phyloP scores from a whole-genome alignment of 2,113 vertebrate genomes.

The Lepisosteus osseus region DNA sequence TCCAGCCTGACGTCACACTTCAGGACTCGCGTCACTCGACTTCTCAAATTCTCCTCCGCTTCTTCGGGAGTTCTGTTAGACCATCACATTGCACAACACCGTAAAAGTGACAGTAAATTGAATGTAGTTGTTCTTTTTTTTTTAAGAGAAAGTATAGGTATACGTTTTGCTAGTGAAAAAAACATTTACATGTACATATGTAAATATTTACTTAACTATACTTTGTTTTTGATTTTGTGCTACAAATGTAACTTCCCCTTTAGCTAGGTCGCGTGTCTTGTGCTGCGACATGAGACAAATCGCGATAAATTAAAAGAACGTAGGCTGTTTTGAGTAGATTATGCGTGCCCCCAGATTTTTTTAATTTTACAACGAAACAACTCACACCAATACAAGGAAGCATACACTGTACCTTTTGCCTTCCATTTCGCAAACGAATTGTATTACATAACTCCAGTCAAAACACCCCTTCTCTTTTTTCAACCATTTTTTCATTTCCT shows the following conservation, averaged over 20 bases:
- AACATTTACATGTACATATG: too few relatives aligned
- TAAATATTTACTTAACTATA: too few relatives aligned
- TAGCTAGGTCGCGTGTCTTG: too few relatives aligned
- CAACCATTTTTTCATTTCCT: conserved; percentile 54
- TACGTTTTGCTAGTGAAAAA: too few relatives aligned
- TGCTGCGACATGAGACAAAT: neutral
- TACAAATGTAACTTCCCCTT: too few relatives aligned
- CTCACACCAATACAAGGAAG: neutral
- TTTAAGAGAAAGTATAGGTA: too few relatives aligned
- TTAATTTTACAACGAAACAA: neutral
- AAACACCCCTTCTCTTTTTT: conserved; percentile 50
- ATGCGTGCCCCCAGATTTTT: too few relatives aligned
- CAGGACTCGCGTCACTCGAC: conserved; percentile 30
- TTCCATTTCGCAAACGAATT: conserved; percentile 56
- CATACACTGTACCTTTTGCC: conserved; percentile 46
- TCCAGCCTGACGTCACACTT: conserved; percentile 53
- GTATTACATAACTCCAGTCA: conserved; percentile 52
- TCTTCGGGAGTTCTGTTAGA: conserved; percentile 37
- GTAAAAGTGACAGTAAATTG: too few relatives aligned
- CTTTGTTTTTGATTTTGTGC: too few relatives aligned
- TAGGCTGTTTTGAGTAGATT: too few relatives aligned
- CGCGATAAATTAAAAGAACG: conserved; percentile 6
- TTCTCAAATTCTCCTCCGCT: conserved; percentile 51
- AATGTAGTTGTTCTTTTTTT: too few relatives aligned
- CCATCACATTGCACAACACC: too few relatives aligned